phyloP scores from a whole-genome alignment of 1,140 invertebrate genomes.

The Brachionus paranguensis region DNA sequence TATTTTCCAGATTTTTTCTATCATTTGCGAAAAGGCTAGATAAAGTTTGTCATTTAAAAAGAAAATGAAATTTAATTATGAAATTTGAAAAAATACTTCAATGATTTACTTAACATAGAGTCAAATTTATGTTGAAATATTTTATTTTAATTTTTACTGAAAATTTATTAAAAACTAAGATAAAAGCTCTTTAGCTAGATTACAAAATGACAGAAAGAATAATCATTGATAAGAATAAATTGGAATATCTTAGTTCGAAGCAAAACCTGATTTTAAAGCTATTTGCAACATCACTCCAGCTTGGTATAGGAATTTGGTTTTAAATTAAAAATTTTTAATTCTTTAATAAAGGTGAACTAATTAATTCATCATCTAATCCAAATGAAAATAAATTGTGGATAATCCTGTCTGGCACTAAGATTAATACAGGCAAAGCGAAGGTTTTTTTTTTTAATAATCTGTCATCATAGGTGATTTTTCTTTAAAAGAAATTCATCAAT shows the following conservation, averaged over 20 bases:
- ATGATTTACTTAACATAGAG: neutral
- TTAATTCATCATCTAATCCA: neutral
- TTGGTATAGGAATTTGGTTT: neutral
- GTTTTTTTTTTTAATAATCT: neutral
- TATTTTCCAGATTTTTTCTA: too few relatives aligned
- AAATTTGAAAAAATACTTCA: neutral
- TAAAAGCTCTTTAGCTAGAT: neutral
- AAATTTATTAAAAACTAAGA: neutral
- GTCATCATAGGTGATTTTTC: neutral
- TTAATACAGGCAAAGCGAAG: neutral
- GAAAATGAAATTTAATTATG: neutral
- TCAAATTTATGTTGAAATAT: neutral
- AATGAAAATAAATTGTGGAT: neutral
- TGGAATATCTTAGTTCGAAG: neutral
- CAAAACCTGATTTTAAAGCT: neutral
- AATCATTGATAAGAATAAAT: neutral
- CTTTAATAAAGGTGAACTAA: neutral
- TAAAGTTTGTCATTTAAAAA: neutral
- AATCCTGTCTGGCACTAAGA: neutral
- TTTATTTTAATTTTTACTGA: neutral
- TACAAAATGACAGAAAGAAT: neutral
- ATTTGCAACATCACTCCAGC: neutral
- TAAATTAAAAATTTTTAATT: too few relatives aligned
- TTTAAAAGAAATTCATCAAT: constrained; percentile 14
- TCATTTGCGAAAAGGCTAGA: too few relatives aligned